Conservation (phyloP, 1,140 invertebrate genomes). For the Drosophila ogumai region DNA sequence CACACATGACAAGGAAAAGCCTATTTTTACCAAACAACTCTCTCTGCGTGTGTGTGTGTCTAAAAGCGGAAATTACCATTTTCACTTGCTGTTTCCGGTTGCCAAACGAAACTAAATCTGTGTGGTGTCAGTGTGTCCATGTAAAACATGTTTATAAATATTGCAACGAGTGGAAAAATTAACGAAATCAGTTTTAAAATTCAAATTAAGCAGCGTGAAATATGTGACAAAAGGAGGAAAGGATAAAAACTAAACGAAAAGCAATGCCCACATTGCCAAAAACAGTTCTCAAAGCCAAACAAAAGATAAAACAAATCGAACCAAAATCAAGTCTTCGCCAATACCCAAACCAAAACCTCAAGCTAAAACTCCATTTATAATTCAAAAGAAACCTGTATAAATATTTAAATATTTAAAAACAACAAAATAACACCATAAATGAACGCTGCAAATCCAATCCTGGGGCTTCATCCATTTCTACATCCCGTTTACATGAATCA, state of each 20-base stretch:
- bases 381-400: neutral
- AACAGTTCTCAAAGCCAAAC: constrained; percentile 7
- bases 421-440: neutral
- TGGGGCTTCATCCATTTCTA: constrained; percentile 1
- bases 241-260: constrained; percentile 18
- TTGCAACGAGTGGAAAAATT: neutral
- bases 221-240: constrained; percentile 14
- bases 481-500: neutral
- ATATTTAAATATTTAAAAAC: neutral
- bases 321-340: constrained; percentile 25
- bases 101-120: constrained; percentile 9
- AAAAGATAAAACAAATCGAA: constrained; percentile 8
- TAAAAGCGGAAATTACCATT: constrained; percentile 78
- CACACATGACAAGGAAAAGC: constrained; percentile 12
- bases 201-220: constrained; percentile 1
- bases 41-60: constrained; percentile 18
- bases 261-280: constrained; percentile 21
- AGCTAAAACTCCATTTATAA: constrained; percentile 14
- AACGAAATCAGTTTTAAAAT: neutral
- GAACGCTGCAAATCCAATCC: constrained; percentile 9
- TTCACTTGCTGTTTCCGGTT: constrained; percentile 79
- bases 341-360: too few species aligned
- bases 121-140: neutral
- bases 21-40: constrained; percentile 63
- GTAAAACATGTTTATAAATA: neutral